Percentiles rank a stretch among this genome's conserved stretches.
Evolutionary conservation across 2,113 vertebrate genomes (phyloP).

Genomic region (Argyrosomus japonicus): DNA sequence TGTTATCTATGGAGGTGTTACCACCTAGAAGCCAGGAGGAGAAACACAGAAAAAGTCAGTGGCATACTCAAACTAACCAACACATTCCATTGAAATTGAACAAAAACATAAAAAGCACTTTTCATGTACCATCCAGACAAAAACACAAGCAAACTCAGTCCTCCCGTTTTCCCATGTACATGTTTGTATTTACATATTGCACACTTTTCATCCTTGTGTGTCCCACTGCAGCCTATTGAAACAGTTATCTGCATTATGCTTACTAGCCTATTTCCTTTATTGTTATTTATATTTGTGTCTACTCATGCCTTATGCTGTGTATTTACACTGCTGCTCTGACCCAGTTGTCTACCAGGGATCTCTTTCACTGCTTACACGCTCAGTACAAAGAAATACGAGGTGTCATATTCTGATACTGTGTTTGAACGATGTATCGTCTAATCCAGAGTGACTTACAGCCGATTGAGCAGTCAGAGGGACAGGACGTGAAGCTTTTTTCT

Average conservation of each 20-base stretch:
- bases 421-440: not conserved
- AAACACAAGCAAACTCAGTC: not conserved
- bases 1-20: constrained; percentile 89
- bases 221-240: not conserved
- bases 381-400: not conserved
- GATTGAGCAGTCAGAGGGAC: not conserved
- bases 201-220: not conserved
- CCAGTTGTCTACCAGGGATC: constrained; percentile 2
- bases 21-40: constrained; percentile 85
- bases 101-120: not conserved
- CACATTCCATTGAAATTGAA: not conserved
- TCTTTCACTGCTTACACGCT: not conserved
- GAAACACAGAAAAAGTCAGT: not conserved
- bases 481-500: constrained; percentile 6
- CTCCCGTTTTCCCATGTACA: not conserved
- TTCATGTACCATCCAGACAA: not conserved
- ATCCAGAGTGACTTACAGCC: not conserved
- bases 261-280: not conserved
- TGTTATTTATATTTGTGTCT: not conserved
- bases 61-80: not conserved
- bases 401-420: not conserved
- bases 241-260: constrained; percentile 21
- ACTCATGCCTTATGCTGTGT: not conserved
- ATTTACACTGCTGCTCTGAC: not conserved
- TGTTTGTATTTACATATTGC: not conserved